Conservation (phyloP, 1,140 invertebrate species). For the Teleopsis dalmanni region DNA sequence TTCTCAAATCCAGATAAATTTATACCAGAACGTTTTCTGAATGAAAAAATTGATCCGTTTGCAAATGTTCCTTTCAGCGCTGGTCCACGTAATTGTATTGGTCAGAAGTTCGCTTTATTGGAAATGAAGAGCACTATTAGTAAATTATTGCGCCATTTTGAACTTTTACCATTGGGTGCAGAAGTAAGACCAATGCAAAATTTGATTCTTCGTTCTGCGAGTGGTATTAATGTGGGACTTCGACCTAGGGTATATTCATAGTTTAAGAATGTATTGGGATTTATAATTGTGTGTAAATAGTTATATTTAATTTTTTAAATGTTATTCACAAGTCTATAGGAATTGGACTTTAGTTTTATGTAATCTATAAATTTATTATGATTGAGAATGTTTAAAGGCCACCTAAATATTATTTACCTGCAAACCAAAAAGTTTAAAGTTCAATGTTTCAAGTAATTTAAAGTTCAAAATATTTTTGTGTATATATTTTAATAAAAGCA, state of each 20-base stretch:
- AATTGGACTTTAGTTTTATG: neutral
- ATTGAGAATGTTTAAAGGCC: no score
- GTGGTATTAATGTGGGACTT: slow-evolving; percentile 26
- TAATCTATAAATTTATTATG: neutral
- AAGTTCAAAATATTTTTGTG: no score
- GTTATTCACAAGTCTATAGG: no score
- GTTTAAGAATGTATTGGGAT: no score
- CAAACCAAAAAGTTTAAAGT: no score
- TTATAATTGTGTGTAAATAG: no score
- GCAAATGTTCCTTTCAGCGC: slow-evolving; percentile 59
- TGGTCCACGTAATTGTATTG: slow-evolving; percentile 57
- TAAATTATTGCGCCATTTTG: slow-evolving; percentile 42
- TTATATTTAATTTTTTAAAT: no score
- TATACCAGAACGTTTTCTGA: slow-evolving; percentile 57
- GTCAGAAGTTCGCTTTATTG: slow-evolving; percentile 71
- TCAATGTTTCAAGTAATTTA: no score
- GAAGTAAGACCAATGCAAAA: slow-evolving; percentile 20
- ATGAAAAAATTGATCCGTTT: slow-evolving; percentile 48
- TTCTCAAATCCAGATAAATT: slow-evolving; percentile 56
- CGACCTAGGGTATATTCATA: slow-evolving; percentile 13
- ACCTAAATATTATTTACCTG: no score
- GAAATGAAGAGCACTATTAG: slow-evolving; percentile 58
- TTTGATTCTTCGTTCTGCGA: slow-evolving; percentile 26
- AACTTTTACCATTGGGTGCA: slow-evolving; percentile 29
- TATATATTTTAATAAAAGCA: no score